These are phyloP conservation scores for Zaprionus bogoriensis DNA, from an alignment of 2,888 invertebrate species.

Conservation along the genomic window DNA sequence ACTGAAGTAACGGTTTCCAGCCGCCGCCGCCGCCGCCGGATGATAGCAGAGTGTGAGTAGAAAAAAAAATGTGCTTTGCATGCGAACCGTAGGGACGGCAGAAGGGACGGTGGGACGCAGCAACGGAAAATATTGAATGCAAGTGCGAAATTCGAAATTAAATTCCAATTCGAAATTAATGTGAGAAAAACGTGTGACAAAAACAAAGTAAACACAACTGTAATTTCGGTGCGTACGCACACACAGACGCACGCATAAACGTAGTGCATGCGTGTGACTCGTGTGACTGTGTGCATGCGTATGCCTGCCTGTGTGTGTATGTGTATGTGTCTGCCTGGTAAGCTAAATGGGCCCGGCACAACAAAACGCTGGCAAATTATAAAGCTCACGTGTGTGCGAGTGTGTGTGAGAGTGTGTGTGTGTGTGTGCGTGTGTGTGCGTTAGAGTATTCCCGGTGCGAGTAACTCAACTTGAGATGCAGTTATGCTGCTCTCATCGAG, in stretches of 20 bases:
- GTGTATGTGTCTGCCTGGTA: neutral
- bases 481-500: conserved; percentile 44
- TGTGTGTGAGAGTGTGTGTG: neutral
- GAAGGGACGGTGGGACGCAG: conserved; percentile 25
- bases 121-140: conserved; percentile 40
- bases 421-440: conserved; percentile 3
- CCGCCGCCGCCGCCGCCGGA: conserved; percentile 14
- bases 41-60: conserved; percentile 46
- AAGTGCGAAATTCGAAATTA: conserved; percentile 60
- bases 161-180: conserved; percentile 50
- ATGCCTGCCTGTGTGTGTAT: neutral
- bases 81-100: conserved; percentile 24
- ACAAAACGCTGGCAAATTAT: conserved; percentile 38
- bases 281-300: neutral
- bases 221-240: conserved; percentile 42
- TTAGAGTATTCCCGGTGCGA: conserved; percentile 11
- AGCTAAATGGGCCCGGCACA: conserved; percentile 42
- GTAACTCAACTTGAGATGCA: conserved; percentile 35
- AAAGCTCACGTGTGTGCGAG: neutral
- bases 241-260: conserved; percentile 7
- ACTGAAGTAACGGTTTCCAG: conserved; percentile 67
- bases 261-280: neutral
- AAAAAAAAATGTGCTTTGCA: conserved; percentile 73
- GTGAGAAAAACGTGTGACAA: conserved; percentile 43
- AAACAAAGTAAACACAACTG: conserved; percentile 24